phyloP scores from a whole-genome alignment of 2,888 invertebrate genomes.

The Leptopilina myrica region DNA sequence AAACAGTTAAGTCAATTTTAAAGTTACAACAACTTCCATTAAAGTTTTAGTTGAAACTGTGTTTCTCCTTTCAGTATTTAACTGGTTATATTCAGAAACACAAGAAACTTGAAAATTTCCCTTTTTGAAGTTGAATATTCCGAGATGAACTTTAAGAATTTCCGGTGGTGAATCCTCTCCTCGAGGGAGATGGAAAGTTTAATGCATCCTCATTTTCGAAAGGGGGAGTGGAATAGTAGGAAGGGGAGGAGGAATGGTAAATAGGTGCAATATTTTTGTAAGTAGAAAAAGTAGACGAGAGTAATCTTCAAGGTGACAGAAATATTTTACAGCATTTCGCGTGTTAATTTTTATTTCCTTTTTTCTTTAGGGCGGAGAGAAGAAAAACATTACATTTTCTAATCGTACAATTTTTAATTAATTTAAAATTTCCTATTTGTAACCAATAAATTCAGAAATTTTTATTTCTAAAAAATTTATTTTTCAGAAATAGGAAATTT shows the following conservation, averaged over 20 bases:
- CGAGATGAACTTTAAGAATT: slow-evolving; percentile 22
- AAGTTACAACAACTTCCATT: background rate
- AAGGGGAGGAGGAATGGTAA: slow-evolving; percentile 34
- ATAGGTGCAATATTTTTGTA: slow-evolving; percentile 41
- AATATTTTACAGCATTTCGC: slow-evolving; percentile 12
- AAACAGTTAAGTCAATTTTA: background rate
- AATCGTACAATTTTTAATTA: too few relatives aligned
- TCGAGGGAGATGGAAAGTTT: slow-evolving; percentile 32
- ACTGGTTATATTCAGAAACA: background rate
- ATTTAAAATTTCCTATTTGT: too few relatives aligned
- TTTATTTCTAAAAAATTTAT: too few relatives aligned
- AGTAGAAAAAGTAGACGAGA: slow-evolving; percentile 3
- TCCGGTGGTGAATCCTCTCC: slow-evolving; percentile 5
- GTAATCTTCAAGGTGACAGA: slow-evolving; percentile 30
- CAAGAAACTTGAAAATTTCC: slow-evolving; percentile 17
- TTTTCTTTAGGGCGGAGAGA: too few relatives aligned
- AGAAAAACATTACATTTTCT: too few relatives aligned
- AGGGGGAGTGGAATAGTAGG: background rate
- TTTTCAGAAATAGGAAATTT: too few relatives aligned
- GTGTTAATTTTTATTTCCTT: background rate
- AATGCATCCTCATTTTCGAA: slow-evolving; percentile 34
- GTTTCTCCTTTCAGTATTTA: background rate
- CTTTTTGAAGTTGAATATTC: slow-evolving; percentile 14
- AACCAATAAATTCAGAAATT: too few relatives aligned
- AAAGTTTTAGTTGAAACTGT: slow-evolving; percentile 6